Base-by-base conservation (phyloP, 1,140 invertebrate genomes). In the Lithobius niger region DNA sequence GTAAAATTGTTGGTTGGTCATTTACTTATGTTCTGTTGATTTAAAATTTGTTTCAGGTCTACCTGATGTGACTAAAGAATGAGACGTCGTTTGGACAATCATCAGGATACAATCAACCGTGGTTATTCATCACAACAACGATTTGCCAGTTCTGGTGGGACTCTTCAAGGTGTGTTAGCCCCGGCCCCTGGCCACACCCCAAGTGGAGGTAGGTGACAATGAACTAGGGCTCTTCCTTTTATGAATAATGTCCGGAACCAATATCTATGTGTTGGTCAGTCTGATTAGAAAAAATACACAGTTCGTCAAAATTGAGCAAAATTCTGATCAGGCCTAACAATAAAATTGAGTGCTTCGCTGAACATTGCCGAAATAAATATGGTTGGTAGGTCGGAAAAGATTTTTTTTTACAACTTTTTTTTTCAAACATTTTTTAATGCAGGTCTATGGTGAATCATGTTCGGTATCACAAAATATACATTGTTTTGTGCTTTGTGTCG, bases 21-120 rank as follows among this genome's bases (percentile, higher is more conserved):
- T n/a, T n/a, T n/a, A n/a, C n/a, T n/a, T n/a, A n/a, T n/a, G n/a
- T n/a, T n/a, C n/a, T n/a, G n/a, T n/a, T n/a, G n/a, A n/a, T n/a
- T n/a, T n/a, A n/a, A n/a, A n/a, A n/a, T 18, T 47, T 47, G 13
- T 51, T 54, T 6, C 48, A 54, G 4, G 4, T 55, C 28, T 24
- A 18, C 13, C n/a, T 26, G 4, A 54, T 52, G 53, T 48, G 21
- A 25, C 3, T 45, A 24, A 45, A 55, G 53, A 15, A 55, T 55
- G 53, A 55, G 48, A 54, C 47, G 47, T 49, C 53, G 53, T 45
- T 22, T 55, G 3, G 53, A 55, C 4, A 43, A 54, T 3, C 53
- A 10, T 55, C 53, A 55, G 6, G 53, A 55, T 27, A 52, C 4
- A 42, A n/a, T 55, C 18, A 36, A n/a, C 25, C 6, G 27, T 26